These are phyloP conservation scores for Cylas formicarius DNA, from an alignment of 1,140 invertebrate species.

Conservation along the genomic window DNA sequence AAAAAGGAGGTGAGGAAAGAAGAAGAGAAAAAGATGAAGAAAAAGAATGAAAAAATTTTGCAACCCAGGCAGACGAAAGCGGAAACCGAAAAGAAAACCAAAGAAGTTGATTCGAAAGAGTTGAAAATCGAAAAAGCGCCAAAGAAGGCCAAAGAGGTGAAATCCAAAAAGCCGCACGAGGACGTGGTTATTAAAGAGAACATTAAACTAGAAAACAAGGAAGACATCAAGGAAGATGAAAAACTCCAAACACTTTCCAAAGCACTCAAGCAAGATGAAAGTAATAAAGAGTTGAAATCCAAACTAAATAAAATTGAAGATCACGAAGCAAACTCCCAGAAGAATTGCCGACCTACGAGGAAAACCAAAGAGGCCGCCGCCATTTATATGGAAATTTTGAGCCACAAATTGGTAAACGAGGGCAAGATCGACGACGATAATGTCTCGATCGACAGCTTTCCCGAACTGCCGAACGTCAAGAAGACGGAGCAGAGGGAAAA, in stretches of 20 bases:
- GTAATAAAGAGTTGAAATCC: constrained; percentile 4
- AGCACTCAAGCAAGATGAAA: not conserved
- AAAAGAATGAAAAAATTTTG: constrained; percentile 8
- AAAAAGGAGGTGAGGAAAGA: constrained; percentile 9
- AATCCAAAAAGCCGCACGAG: not conserved
- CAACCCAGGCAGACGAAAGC: too few relatives aligned
- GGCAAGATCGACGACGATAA: constrained; percentile 53
- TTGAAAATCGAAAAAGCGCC: not conserved
- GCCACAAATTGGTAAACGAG: constrained; percentile 55
- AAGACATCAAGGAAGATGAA: constrained; percentile 4
- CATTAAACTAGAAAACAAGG: constrained; percentile 3
- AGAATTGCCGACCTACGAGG: constrained; percentile 46
- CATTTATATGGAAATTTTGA: constrained; percentile 67
- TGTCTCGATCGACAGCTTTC: constrained; percentile 57
- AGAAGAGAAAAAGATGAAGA: constrained; percentile 11
- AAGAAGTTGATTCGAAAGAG: not conserved
- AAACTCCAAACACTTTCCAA: not conserved
- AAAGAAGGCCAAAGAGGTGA: not conserved
- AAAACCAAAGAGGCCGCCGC: constrained; percentile 71
- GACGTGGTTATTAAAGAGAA: constrained; percentile 12
- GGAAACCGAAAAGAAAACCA: not conserved
- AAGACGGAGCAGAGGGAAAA: constrained; percentile 54
- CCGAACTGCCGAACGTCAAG: constrained; percentile 57
- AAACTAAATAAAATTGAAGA: constrained; percentile 11
- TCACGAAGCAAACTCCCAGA: constrained; percentile 6